Conservation (phyloP, 2,888 invertebrate genomes). For the Cephus sareptanus region DNA sequence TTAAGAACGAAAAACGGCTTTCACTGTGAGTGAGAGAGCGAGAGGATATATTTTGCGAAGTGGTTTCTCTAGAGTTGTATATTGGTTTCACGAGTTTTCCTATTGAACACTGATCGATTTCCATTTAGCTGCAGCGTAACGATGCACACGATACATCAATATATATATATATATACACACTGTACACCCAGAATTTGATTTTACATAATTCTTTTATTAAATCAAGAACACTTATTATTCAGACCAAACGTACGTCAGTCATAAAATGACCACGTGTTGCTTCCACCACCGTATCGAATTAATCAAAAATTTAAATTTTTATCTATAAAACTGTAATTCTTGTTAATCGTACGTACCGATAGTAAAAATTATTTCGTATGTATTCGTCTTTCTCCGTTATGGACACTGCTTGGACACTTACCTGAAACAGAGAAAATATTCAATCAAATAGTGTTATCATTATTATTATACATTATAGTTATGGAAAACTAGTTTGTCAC, state of each 20-base stretch:
- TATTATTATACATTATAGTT: not conserved
- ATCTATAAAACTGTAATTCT: not conserved
- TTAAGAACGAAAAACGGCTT: not conserved
- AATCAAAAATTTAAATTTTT: not conserved
- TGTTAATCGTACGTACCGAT: not conserved
- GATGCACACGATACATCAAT: not conserved
- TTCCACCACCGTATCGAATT: not conserved
- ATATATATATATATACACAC: not conserved
- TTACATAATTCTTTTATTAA: not conserved
- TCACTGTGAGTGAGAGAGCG: not conserved
- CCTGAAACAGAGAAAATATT: conserved; percentile 39
- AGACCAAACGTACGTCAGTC: not conserved
- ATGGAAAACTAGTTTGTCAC: not conserved
- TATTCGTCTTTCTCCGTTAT: no score
- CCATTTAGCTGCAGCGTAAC: not conserved
- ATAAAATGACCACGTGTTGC: not conserved
- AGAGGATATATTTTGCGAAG: not conserved
- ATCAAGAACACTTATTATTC: not conserved
- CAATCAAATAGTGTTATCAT: not conserved
- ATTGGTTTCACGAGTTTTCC: not conserved
- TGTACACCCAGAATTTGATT: not conserved
- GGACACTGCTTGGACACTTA: conserved; percentile 28
- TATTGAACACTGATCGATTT: not conserved
- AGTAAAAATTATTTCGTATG: not conserved
- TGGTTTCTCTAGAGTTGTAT: not conserved